Evolutionary conservation across 2,113 vertebrate genomes (phyloP), one percentile per base, ranked within the genome.

Genomic region (Rhea americana): DNA sequence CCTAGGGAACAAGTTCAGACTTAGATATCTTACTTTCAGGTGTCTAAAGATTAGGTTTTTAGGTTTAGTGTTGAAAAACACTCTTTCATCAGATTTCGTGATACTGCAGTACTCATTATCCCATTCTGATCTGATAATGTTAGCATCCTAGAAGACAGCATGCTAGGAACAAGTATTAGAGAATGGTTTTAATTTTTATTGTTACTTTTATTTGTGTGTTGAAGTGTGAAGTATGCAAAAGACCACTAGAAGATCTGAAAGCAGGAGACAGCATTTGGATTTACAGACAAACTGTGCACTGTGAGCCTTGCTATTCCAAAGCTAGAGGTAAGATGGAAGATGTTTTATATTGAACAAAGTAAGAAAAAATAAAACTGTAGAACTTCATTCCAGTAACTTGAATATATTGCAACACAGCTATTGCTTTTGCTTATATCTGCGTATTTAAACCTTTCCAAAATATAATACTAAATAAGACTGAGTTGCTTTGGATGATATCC

Each of bases 191-290:
- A 51, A 48, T 68, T 68, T 85, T 65, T 85, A 55, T 30, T 65
- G 7, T 85, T 90, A 71, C 41, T 59, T 87, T 55, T 58, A 28
- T 73, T 91, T 35, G 26, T 82, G 63, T 91, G 7, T 90, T 90
- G 71, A 90, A 99, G 99, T 99, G 99, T 96, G 98, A 98, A 93
- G 98, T 99, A 93, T 99, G 99, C 94, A 98, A 98, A 77, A 73
- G 50, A 61, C 91, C 97, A 93, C 97, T 99, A 97, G 98, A 98
- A 93, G 95, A 99, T 67, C 93, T 99, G 94, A 98, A 98, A 95
- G 99, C 99, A 17, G 99, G 99, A 71, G 99, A 99, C 96, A 99
- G 97, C 93, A 98, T 99, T 97, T 99, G 99, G 99, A 97, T 99
- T 96, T 99, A 99, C 89, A 98, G 95, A 61, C 90, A 97, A 74